Conservation (phyloP, 2,888 invertebrate species). For the Aelia acuminata region DNA sequence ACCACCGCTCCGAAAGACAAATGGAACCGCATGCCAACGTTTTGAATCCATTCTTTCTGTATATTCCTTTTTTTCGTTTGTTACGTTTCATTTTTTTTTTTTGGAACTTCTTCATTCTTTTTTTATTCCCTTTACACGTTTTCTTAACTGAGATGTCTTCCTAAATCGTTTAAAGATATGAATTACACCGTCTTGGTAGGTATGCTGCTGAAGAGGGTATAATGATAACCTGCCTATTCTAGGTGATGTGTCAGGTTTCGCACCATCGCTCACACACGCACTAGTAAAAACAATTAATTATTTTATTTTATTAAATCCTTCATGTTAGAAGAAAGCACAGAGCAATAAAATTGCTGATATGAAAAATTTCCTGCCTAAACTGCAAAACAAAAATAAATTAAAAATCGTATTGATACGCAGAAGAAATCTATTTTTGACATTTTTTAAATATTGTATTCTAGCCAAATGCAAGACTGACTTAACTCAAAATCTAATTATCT, state of each 20-base stretch:
- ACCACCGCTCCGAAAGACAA: constrained; percentile 41
- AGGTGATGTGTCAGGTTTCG: background rate
- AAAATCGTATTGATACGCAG: no score
- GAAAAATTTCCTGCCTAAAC: no score
- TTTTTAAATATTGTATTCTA: no score
- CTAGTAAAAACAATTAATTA: no score
- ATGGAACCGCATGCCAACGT: constrained; percentile 51
- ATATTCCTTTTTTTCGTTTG: background rate
- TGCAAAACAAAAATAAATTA: no score
- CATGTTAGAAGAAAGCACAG: no score
- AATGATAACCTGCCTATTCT: background rate
- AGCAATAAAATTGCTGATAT: no score
- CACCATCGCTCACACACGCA: background rate
- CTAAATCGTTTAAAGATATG: constrained; percentile 29
- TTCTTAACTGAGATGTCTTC: constrained; percentile 34
- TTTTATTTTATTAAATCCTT: no score
- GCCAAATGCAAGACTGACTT: no score
- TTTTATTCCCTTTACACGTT: constrained; percentile 30
- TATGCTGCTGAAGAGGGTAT: constrained; percentile 11
- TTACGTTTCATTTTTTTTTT: background rate
- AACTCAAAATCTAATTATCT: no score
- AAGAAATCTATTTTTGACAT: no score
- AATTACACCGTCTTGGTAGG: constrained; percentile 14
- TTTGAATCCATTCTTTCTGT: constrained; percentile 43
- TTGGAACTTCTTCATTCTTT: constrained; percentile 7